phyloP scores from a whole-genome alignment of 2,113 vertebrate species.

The Maccullochella peelii region DNA sequence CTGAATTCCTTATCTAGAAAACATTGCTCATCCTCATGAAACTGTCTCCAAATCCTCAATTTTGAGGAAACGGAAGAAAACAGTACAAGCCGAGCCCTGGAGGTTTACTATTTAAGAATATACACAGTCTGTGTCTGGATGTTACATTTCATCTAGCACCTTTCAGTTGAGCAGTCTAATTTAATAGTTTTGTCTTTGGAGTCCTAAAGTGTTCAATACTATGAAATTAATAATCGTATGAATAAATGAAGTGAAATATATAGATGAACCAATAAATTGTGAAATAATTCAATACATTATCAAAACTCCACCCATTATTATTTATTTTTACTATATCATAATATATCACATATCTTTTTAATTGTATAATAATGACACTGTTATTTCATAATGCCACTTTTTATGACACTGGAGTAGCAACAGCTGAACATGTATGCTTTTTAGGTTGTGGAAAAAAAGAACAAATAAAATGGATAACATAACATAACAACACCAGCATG shows the following conservation, averaged over 20 bases:
- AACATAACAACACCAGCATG: too few species aligned
- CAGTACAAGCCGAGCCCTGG: not conserved
- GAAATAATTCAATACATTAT: not conserved
- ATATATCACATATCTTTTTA: not conserved
- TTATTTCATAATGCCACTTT: not conserved
- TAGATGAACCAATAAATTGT: too few species aligned
- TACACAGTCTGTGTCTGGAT: not conserved
- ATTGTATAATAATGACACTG: not conserved
- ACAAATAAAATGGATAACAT: too few species aligned
- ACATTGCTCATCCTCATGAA: not conserved
- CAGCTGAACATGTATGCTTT: too few species aligned
- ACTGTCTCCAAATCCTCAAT: conserved; percentile 15
- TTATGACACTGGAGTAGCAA: too few species aligned
- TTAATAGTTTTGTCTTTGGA: not conserved
- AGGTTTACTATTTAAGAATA: not conserved
- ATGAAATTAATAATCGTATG: not conserved
- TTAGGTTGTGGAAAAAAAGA: too few species aligned
- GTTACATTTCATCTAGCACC: not conserved
- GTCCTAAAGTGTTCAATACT: not conserved
- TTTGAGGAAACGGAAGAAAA: not conserved
- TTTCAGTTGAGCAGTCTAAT: not conserved
- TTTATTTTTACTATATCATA: not conserved
- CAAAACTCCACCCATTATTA: not conserved
- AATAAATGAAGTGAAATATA: not conserved
- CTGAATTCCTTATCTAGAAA: not conserved